Evolutionary conservation across 2,888 invertebrate genomes (phyloP).

Genomic region (Diaprepes abbreviatus): DNA sequence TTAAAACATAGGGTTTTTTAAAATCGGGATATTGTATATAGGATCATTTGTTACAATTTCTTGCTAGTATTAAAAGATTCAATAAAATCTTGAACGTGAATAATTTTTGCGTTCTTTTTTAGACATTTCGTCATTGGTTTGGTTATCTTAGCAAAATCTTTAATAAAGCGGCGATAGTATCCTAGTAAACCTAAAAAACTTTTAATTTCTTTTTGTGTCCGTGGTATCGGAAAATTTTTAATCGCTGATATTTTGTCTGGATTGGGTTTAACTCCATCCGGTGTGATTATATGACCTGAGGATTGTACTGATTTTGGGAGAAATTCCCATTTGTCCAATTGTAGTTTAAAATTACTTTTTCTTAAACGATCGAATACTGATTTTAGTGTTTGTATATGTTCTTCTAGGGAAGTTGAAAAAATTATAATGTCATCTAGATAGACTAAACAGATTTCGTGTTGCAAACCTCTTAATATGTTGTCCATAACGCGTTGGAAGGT

Average conservation of each 20-base stretch:
- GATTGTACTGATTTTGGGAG: slow-evolving; percentile 33
- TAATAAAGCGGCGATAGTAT: not conserved
- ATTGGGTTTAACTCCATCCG: not conserved
- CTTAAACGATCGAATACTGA: too few species aligned
- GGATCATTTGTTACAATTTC: too few species aligned
- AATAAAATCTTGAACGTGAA: too few species aligned
- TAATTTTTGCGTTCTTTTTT: slow-evolving; percentile 5
- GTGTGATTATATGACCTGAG: too few species aligned
- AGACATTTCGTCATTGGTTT: slow-evolving; percentile 33
- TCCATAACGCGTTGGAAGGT: too few species aligned
- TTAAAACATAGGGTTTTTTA: slow-evolving; percentile 54
- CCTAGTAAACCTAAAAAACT: not conserved
- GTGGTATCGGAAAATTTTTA: not conserved
- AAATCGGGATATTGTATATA: slow-evolving; percentile 52
- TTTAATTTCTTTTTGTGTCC: not conserved
- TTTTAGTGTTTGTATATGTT: too few species aligned
- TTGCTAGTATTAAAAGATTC: too few species aligned
- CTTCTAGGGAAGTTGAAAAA: too few species aligned
- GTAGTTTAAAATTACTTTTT: too few species aligned
- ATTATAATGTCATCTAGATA: too few species aligned
- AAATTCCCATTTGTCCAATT: slow-evolving; percentile 5
- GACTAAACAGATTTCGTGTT: too few species aligned
- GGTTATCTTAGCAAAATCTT: slow-evolving; percentile 26
- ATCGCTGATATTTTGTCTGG: not conserved
- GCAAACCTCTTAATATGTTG: too few species aligned